Conservation (phyloP, 2,888 invertebrate species). For the Cheilosia impressa region DNA sequence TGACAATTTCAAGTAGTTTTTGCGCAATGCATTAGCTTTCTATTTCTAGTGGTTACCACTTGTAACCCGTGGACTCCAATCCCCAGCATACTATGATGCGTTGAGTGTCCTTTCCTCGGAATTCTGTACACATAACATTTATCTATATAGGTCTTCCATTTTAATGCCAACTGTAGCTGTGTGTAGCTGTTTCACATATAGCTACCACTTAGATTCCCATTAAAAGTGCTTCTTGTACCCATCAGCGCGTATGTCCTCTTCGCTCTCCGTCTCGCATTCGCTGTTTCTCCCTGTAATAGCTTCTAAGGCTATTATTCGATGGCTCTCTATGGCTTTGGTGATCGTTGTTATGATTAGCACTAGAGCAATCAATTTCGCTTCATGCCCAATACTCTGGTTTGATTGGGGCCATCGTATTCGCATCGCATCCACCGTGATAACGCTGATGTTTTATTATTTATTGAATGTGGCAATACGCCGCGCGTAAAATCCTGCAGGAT, state of each 20-base stretch:
- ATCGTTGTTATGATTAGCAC: conserved; percentile 53
- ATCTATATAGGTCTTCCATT: conserved; percentile 25
- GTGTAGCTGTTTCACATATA: not conserved
- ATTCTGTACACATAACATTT: conserved; percentile 5
- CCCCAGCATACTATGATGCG: not conserved
- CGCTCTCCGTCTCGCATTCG: not conserved
- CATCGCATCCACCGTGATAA: conserved; percentile 52
- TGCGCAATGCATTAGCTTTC: conserved; percentile 27
- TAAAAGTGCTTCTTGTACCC: conserved; percentile 20
- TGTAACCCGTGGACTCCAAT: not conserved
- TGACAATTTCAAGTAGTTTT: conserved; percentile 15
- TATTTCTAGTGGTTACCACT: conserved; percentile 22
- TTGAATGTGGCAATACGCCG: conserved; percentile 50
- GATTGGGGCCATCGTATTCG: conserved; percentile 16
- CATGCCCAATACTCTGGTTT: not conserved
- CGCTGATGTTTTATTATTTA: conserved; percentile 64
- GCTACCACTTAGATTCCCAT: conserved; percentile 32
- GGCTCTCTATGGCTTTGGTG: conserved; percentile 42
- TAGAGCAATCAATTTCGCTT: conserved; percentile 50
- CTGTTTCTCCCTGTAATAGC: not conserved
- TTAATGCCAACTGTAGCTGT: conserved; percentile 16
- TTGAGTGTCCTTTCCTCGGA: conserved; percentile 15
- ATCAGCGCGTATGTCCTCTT: conserved; percentile 15
- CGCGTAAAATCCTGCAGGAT: conserved; percentile 41
- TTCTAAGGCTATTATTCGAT: conserved; percentile 49